phyloP scores from a whole-genome alignment of 2,888 invertebrate species.

The Stratiomys singularior region DNA sequence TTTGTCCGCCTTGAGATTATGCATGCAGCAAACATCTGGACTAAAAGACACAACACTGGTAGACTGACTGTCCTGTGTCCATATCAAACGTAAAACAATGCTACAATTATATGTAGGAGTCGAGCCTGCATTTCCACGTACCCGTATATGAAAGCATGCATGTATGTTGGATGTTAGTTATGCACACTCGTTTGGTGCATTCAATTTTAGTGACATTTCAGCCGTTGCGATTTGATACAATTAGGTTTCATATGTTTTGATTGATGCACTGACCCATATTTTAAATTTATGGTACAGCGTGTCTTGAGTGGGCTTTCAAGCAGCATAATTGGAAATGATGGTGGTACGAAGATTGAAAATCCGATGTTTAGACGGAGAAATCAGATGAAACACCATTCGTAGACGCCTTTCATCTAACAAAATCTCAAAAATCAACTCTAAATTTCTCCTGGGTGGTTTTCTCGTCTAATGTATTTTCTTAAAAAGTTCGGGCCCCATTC shows the following conservation, averaged over 20 bases:
- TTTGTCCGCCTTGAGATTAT: slow-evolving; percentile 45
- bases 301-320: background rate
- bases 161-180: background rate
- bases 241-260: slow-evolving; percentile 28
- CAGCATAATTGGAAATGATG: background rate
- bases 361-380: no score
- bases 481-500: no score
- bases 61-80: background rate
- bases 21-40: slow-evolving; percentile 44
- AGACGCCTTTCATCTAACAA: no score
- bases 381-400: no score
- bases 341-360: no score
- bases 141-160: background rate
- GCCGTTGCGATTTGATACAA: slow-evolving; percentile 22
- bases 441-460: no score
- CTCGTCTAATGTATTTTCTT: no score
- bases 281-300: background rate
- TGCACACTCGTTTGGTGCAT: no score
- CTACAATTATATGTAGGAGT: slow-evolving; percentile 10
- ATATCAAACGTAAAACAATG: no score
- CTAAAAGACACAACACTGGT: background rate
- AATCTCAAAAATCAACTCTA: no score
- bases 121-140: background rate
- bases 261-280: slow-evolving; percentile 46
- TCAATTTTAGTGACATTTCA: slow-evolving; percentile 12